Evolutionary conservation across 2,113 vertebrate species (phyloP).

Genomic region (Copsychus sechellarum): DNA sequence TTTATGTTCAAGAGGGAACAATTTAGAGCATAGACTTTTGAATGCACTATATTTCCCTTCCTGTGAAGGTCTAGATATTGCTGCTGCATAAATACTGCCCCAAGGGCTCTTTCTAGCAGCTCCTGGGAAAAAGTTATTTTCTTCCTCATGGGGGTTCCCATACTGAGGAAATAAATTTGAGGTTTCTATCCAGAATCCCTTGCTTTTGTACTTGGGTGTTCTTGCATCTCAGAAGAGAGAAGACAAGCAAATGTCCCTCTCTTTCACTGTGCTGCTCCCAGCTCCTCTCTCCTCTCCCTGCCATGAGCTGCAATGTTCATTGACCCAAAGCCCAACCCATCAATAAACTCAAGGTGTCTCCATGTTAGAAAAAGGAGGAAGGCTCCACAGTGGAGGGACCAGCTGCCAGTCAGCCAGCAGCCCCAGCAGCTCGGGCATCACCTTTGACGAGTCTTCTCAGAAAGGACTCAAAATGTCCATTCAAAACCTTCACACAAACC

Average conservation of each 20-base stretch:
- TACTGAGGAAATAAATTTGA: background rate
- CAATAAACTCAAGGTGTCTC: background rate
- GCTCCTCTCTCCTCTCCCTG: background rate
- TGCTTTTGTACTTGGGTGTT: background rate
- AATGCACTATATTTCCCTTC: background rate
- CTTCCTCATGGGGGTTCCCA: background rate
- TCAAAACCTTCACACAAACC: background rate
- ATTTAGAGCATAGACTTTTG: background rate
- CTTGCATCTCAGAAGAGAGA: background rate
- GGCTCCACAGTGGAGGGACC: background rate
- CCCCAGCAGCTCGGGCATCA: accelerated
- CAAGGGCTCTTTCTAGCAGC: background rate
- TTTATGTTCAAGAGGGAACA: background rate
- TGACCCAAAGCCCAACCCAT: background rate
- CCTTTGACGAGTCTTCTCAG: background rate
- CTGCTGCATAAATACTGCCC: background rate
- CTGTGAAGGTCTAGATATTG: background rate
- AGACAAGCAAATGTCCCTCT: background rate
- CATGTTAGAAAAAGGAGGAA: background rate
- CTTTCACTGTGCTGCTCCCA: background rate
- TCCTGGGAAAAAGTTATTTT: background rate
- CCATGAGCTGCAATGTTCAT: background rate
- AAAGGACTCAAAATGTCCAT: background rate
- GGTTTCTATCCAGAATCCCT: background rate
- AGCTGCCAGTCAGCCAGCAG: background rate